These are phyloP conservation scores for Cygnus olor DNA, from an alignment of 2,797 vertebrate genomes.

Conservation along the genomic window DNA sequence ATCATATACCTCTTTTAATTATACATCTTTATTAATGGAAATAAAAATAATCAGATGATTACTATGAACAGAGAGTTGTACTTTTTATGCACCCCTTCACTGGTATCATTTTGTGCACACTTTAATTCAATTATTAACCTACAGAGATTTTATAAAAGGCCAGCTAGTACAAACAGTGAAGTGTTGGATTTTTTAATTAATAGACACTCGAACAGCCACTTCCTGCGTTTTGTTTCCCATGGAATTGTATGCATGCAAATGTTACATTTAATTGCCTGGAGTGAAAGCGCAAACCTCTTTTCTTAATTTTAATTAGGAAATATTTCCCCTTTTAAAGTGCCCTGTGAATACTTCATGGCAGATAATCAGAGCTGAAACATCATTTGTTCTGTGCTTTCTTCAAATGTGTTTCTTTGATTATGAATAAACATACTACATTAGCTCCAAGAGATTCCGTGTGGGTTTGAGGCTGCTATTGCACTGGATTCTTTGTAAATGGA, in stretches of 20 bases:
- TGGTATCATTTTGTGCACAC: background rate
- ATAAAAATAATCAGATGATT: background rate
- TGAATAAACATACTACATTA: background rate
- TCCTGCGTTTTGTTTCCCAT: slow-evolving; percentile 49
- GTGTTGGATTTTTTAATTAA: slow-evolving; percentile 48
- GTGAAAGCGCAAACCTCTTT: slow-evolving; percentile 6
- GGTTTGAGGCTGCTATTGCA: background rate
- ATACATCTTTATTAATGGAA: background rate
- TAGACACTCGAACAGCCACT: slow-evolving; percentile 18
- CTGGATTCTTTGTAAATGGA: background rate
- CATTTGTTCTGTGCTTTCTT: slow-evolving; percentile 17
- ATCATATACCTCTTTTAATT: background rate
- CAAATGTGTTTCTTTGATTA: background rate
- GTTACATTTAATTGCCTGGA: slow-evolving; percentile 53
- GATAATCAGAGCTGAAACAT: slow-evolving; percentile 31
- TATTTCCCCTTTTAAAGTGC: slow-evolving; percentile 42
- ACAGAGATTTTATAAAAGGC: slow-evolving; percentile 32
- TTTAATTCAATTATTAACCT: slow-evolving; percentile 61
- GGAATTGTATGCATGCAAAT: slow-evolving; percentile 48
- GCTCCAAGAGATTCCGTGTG: background rate
- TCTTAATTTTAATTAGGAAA: slow-evolving; percentile 56
- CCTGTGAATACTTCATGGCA: slow-evolving; percentile 1
- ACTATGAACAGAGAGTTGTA: background rate
- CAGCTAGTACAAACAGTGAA: slow-evolving; percentile 27
- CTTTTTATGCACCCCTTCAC: background rate